phyloP scores from a whole-genome alignment of 1,140 invertebrate species.

The Laupala kohalensis region DNA sequence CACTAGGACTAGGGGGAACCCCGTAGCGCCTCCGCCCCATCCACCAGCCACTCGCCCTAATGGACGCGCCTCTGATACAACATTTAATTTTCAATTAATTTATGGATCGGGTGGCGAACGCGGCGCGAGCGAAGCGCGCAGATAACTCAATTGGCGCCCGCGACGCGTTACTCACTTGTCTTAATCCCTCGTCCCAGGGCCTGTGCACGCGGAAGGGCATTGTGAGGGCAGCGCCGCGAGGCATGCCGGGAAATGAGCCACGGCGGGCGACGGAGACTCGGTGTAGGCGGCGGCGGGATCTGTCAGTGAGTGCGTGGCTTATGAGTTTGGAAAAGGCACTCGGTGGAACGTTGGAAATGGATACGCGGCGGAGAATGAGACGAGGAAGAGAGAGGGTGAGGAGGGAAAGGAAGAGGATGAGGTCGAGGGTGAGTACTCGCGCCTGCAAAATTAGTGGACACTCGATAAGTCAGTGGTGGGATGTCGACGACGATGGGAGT shows the following conservation, averaged over 20 bases:
- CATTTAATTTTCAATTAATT: constrained; percentile 13
- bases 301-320: not conserved
- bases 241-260: not conserved
- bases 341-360: not conserved
- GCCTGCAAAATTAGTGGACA: not conserved
- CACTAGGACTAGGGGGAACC: too few species aligned
- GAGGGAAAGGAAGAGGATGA: not conserved
- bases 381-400: not conserved
- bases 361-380: not conserved
- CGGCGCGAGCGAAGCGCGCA: not conserved
- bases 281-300: too few species aligned
- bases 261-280: too few species aligned
- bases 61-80: constrained; percentile 5
- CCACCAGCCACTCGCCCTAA: constrained; percentile 5
- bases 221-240: not conserved
- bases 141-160: constrained; percentile 3
- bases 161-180: not conserved
- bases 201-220: not conserved
- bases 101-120: not conserved
- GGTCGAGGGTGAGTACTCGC: too few species aligned
- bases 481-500: too few species aligned
- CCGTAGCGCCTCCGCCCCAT: not conserved
- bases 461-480: not conserved
- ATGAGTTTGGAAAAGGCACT: not conserved
- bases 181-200: not conserved